Evolutionary conservation across 2,797 vertebrate genomes (phyloP).

Genomic region (Hydrolagus colliei): DNA sequence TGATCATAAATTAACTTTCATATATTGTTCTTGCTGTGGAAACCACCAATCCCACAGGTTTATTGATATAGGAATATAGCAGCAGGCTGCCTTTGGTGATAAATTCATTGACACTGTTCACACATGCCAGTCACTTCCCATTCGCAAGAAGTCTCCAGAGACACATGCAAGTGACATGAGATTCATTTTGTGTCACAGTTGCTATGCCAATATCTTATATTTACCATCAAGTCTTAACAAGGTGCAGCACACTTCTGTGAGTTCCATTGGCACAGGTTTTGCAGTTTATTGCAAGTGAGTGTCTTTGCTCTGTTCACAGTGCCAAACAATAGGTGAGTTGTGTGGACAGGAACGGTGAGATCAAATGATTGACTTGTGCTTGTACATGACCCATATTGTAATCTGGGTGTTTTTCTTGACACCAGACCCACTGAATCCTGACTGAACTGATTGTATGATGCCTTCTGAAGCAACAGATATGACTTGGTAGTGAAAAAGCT

Average conservation of each 20-base stretch:
- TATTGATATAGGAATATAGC: not conserved
- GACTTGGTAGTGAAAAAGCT: too few relatives aligned
- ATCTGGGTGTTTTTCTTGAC: too few relatives aligned
- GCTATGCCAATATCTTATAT: constrained; percentile 11
- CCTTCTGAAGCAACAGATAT: too few relatives aligned
- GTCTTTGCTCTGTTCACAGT: not conserved
- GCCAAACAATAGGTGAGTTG: not conserved
- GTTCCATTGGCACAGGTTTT: not conserved
- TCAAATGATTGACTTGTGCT: too few relatives aligned
- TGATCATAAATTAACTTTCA: too few relatives aligned
- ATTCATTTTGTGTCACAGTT: not conserved
- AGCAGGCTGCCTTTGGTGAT: not conserved
- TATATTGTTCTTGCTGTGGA: not conserved
- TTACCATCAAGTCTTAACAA: not conserved
- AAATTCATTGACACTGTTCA: not conserved
- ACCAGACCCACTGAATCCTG: too few relatives aligned
- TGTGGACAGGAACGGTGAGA: too few relatives aligned
- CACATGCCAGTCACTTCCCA: not conserved
- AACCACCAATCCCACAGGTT: too few relatives aligned
- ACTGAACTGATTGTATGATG: too few relatives aligned
- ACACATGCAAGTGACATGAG: not conserved
- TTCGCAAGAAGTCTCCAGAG: not conserved
- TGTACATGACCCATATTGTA: too few relatives aligned
- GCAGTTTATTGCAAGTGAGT: not conserved
- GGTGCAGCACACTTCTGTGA: not conserved